A percentile compares a stretch with the other conserved stretches of the same genome.
Conservation (phyloP, 1,140 invertebrate genomes). For the Aporrectodea caliginosa region DNA sequence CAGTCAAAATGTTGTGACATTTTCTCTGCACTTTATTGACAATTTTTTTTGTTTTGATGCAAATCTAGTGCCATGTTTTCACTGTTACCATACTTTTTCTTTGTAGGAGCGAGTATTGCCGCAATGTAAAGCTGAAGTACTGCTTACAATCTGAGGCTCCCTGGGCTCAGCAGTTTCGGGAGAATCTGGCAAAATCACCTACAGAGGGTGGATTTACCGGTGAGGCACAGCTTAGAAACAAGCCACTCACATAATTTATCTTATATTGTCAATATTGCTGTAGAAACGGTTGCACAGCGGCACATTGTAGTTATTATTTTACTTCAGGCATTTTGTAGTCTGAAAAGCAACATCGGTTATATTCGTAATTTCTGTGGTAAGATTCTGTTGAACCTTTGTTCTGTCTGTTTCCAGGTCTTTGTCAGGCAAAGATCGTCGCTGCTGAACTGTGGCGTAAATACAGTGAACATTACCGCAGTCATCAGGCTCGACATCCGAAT, state of each 20-base stretch:
- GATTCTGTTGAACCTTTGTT: neutral
- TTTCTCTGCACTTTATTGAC: too few species aligned
- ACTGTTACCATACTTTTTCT: too few species aligned
- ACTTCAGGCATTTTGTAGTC: too few species aligned
- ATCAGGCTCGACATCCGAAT: conserved; percentile 33
- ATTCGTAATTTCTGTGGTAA: too few species aligned
- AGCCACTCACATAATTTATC: too few species aligned
- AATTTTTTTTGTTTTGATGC: too few species aligned
- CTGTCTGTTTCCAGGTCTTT: conserved; percentile 27
- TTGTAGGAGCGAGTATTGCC: conserved; percentile 35
- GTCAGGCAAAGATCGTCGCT: conserved; percentile 35
- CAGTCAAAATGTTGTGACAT: too few species aligned
- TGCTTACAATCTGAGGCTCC: conserved; percentile 34
- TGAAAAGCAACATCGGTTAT: too few species aligned
- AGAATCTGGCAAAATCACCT: conserved; percentile 28
- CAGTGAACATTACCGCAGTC: conserved; percentile 33
- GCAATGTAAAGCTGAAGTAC: conserved; percentile 37
- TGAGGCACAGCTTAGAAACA: conserved; percentile 13
- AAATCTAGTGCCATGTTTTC: too few species aligned
- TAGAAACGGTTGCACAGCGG: too few species aligned
- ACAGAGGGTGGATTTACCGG: conserved; percentile 36
- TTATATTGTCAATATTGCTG: too few species aligned
- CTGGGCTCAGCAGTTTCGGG: conserved; percentile 35
- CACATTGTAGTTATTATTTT: too few species aligned
- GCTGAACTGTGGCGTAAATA: conserved; percentile 36